phyloP scores from a whole-genome alignment of 2,888 invertebrate genomes.

The Diaprepes abbreviatus region DNA sequence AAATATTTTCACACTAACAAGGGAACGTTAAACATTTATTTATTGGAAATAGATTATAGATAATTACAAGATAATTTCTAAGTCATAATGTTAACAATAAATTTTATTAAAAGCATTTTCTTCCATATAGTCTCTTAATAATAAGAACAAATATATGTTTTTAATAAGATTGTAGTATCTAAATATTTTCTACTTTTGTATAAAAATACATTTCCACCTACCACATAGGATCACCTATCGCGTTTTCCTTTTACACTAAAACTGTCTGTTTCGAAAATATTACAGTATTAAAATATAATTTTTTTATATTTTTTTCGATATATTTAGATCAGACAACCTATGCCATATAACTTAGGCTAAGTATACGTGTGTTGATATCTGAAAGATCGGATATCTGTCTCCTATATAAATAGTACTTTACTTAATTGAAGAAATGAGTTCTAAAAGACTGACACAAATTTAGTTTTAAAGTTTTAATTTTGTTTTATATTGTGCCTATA shows the following conservation, averaged over 20 bases:
- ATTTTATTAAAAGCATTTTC: no score
- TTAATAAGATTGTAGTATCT: no score
- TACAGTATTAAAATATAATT: constrained; percentile 17
- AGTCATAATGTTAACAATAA: no score
- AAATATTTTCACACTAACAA: no score
- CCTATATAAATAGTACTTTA: constrained; percentile 36
- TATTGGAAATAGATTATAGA: no score
- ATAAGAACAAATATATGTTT: no score
- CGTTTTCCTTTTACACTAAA: constrained; percentile 13
- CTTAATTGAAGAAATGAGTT: constrained; percentile 44
- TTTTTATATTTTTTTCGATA: constrained; percentile 25
- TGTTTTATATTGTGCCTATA: not conserved
- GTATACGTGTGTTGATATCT: constrained; percentile 20
- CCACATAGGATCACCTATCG: not conserved
- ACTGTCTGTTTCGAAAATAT: constrained; percentile 24
- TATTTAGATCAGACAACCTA: constrained; percentile 29
- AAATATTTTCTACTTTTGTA: not conserved
- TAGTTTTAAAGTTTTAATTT: constrained; percentile 16
- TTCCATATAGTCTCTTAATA: no score
- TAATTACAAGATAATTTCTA: no score
- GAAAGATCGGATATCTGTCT: constrained; percentile 31
- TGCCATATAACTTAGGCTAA: constrained; percentile 21
- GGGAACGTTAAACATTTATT: no score
- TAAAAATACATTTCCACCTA: constrained; percentile 15
- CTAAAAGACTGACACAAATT: constrained; percentile 18